phyloP scores from a whole-genome alignment of 1,140 invertebrate species.

The Monomorium pharaonis region DNA sequence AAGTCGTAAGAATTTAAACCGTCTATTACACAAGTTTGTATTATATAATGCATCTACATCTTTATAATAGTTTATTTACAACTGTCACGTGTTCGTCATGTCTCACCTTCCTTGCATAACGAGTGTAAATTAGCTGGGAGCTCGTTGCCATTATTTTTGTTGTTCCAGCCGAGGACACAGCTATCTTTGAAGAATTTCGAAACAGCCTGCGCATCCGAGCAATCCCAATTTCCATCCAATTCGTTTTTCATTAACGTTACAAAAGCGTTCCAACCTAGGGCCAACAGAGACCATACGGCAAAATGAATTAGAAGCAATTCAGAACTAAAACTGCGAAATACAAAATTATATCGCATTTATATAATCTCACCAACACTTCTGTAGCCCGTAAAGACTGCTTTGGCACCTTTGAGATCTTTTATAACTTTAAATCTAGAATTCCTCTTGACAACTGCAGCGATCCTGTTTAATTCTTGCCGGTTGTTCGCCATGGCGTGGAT shows the following conservation, averaged over 20 bases:
- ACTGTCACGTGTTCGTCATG: not conserved
- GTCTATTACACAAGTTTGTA: not conserved
- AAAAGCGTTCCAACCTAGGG: slow-evolving; percentile 86
- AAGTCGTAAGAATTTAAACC: not conserved
- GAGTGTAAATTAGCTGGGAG: slow-evolving; percentile 76
- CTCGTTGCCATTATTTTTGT: slow-evolving; percentile 49
- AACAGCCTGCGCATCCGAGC: slow-evolving; percentile 83
- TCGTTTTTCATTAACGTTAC: slow-evolving; percentile 82
- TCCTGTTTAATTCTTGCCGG: slow-evolving; percentile 87
- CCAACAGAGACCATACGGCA: slow-evolving; percentile 48
- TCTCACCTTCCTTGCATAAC: slow-evolving; percentile 70
- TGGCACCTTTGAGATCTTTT: slow-evolving; percentile 87
- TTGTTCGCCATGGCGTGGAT: slow-evolving; percentile 87
- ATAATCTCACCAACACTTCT: slow-evolving; percentile 86
- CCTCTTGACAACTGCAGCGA: slow-evolving; percentile 90
- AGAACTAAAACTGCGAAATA: not conserved
- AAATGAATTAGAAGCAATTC: not conserved
- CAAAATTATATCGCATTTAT: slow-evolving; percentile 3
- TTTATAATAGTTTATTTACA: not conserved
- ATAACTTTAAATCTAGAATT: slow-evolving; percentile 86
- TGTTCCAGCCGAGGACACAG: slow-evolving; percentile 86
- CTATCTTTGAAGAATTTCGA: slow-evolving; percentile 88
- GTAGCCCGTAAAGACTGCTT: slow-evolving; percentile 89
- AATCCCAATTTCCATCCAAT: slow-evolving; percentile 75
- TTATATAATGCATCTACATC: not conserved